Evolutionary conservation across 2,888 invertebrate species (phyloP).

Genomic region (Erebia epiphron): DNA sequence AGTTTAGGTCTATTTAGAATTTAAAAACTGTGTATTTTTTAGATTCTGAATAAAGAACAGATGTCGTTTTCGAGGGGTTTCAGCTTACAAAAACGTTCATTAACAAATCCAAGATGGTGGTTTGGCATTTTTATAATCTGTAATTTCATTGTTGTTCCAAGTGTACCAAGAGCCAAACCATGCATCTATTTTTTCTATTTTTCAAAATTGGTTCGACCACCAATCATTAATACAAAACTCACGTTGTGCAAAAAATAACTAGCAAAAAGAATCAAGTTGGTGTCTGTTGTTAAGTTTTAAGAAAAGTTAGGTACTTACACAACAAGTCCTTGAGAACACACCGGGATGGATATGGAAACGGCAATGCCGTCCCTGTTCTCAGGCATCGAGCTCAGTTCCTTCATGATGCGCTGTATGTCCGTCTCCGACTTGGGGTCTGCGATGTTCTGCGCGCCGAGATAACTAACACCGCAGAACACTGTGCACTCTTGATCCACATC

Average conservation of each 20-base stretch:
- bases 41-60: too few relatives aligned
- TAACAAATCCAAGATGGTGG: too few relatives aligned
- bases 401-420: conserved; percentile 97
- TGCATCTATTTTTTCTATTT: too few relatives aligned
- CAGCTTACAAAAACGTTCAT: too few relatives aligned
- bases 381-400: conserved; percentile 92
- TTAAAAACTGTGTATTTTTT: too few relatives aligned
- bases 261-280: not conserved
- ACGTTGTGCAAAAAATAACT: not conserved
- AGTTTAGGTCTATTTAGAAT: too few relatives aligned
- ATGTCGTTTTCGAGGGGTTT: too few relatives aligned
- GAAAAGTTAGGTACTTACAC: conserved; percentile 85
- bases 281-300: not conserved
- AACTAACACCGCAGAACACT: conserved; percentile 95
- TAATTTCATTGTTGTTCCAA: too few relatives aligned
- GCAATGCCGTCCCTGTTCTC: conserved; percentile 90
- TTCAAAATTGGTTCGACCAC: too few relatives aligned
- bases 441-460: conserved; percentile 95
- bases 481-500: conserved; percentile 95
- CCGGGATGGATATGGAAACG: conserved; percentile 95
- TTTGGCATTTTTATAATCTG: too few relatives aligned
- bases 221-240: too few relatives aligned
- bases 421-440: conserved; percentile 95
- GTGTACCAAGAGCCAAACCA: too few relatives aligned
- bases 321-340: conserved; percentile 95